Percentiles rank a stretch among this genome's conserved stretches.
These are phyloP conservation scores for Carcinoscorpius rotundicauda DNA, from an alignment of 1,140 invertebrate genomes.

Conservation along the genomic window DNA sequence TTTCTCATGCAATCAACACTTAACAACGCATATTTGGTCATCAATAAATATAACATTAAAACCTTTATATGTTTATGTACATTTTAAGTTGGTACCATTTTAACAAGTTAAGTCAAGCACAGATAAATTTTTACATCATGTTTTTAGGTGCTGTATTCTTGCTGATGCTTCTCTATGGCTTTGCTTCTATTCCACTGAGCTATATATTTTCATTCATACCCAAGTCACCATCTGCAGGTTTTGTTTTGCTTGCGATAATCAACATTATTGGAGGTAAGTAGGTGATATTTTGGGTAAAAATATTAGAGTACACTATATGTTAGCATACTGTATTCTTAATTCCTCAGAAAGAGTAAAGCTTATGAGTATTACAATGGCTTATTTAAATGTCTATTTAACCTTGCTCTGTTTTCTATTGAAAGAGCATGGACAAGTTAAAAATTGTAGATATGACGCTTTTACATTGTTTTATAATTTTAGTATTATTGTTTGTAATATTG, in stretches of 20 bases:
- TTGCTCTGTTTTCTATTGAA: too few relatives aligned
- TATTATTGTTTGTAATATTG: too few relatives aligned
- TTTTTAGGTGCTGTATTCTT: conserved; percentile 18
- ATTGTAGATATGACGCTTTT: too few relatives aligned
- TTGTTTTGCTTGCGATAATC: conserved; percentile 16
- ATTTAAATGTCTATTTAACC: too few relatives aligned
- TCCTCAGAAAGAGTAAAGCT: too few relatives aligned
- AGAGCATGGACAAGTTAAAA: too few relatives aligned
- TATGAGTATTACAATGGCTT: too few relatives aligned
- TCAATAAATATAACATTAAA: not conserved
- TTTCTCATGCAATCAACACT: too few relatives aligned
- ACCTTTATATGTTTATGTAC: not conserved
- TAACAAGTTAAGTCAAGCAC: not conserved
- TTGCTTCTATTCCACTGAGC: conserved; percentile 21
- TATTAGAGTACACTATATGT: too few relatives aligned
- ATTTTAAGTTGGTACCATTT: not conserved
- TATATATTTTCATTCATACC: conserved; percentile 21
- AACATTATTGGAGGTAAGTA: conserved; percentile 8
- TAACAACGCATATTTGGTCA: too few relatives aligned
- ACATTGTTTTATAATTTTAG: too few relatives aligned
- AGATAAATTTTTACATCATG: not conserved
- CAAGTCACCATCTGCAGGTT: conserved; percentile 17
- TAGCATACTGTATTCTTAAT: too few relatives aligned
- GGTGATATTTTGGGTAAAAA: not conserved
- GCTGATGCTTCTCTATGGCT: conserved; percentile 19